Conservation (phyloP, 1,140 invertebrate species). For the Drosophila nebulosa region DNA sequence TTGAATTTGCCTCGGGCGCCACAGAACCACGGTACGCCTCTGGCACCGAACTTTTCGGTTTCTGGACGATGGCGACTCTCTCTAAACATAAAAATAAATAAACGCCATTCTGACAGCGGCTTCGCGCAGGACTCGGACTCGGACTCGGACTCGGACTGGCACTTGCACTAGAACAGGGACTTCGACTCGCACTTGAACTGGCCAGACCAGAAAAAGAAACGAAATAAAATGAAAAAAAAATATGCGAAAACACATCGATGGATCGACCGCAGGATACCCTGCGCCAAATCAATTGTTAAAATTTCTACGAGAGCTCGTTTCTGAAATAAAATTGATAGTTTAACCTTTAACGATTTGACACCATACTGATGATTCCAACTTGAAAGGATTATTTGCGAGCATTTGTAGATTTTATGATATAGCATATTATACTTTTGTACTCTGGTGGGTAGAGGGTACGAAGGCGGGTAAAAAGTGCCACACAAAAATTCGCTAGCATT, state of each 20-base stretch:
- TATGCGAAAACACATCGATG: neutral
- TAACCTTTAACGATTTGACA: no score
- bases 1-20: slow-evolving; percentile 37
- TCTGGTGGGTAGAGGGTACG: neutral
- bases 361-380: no score
- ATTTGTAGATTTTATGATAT: no score
- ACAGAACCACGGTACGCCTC: slow-evolving; percentile 11
- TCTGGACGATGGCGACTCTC: slow-evolving; percentile 53
- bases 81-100: slow-evolving; percentile 79
- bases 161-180: slow-evolving; percentile 35
- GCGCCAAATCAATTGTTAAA: no score
- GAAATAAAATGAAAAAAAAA: neutral
- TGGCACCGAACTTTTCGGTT: slow-evolving; percentile 43
- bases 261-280: neutral
- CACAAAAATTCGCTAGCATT: slow-evolving; percentile 73
- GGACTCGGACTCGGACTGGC: slow-evolving; percentile 30
- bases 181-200: slow-evolving; percentile 28
- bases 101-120: slow-evolving; percentile 63
- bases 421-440: neutral
- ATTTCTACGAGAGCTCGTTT: no score
- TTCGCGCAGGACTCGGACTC: slow-evolving; percentile 44
- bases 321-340: no score
- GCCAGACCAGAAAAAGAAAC: neutral
- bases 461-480: neutral
- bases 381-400: no score